Evolutionary conservation across 2,797 vertebrate genomes (phyloP).

Genomic region (Potorous gilbertii): DNA sequence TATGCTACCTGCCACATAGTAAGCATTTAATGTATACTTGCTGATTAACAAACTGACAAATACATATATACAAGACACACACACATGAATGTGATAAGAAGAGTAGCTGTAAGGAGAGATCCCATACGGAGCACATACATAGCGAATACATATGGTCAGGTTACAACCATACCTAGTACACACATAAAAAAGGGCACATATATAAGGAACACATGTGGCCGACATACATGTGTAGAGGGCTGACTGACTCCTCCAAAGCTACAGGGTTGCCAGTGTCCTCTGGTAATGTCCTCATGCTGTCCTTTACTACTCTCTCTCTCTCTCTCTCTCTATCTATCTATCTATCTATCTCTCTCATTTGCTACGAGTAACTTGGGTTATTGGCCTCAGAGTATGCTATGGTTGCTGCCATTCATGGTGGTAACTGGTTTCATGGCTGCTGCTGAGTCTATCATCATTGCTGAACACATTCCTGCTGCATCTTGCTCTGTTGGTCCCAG

Average conservation of each 20-base stretch:
- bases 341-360: neutral
- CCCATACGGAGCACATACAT: neutral
- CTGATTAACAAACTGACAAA: neutral
- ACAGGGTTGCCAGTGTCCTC: neutral
- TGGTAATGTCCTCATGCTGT: neutral
- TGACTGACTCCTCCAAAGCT: neutral
- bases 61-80: neutral
- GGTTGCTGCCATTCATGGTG: neutral
- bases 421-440: neutral
- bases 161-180: neutral
- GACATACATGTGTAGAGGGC: neutral
- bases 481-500: neutral
- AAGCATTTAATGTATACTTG: neutral
- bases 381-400: neutral
- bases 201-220: neutral
- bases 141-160: neutral
- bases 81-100: too few species aligned
- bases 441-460: neutral
- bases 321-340: neutral
- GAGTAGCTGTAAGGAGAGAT: too few species aligned
- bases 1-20: neutral
- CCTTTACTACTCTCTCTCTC: neutral
- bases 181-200: neutral
- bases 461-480: neutral
- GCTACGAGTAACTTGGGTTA: neutral